Evolutionary conservation across 2,797 vertebrate species (phyloP).

Genomic region (Chaenodraco wilsoni): DNA sequence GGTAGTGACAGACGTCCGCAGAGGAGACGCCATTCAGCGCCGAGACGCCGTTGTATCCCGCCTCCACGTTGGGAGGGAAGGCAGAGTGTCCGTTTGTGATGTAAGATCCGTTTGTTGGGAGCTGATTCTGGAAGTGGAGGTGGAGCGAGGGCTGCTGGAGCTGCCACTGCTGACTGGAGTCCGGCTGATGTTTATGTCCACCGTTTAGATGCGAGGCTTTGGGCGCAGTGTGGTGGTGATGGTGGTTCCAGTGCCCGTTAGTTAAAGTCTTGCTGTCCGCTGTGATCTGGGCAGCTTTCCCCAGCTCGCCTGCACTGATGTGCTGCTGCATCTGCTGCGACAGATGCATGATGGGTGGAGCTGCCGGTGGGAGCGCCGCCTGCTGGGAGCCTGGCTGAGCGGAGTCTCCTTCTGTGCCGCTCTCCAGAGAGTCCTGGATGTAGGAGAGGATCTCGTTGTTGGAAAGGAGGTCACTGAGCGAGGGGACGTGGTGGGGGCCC

Average conservation of each 20-base stretch:
- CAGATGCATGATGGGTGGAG: slow-evolving; percentile 60
- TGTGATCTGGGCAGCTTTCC: slow-evolving; percentile 18
- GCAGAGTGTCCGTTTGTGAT: slow-evolving; percentile 43
- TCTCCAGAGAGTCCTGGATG: slow-evolving; percentile 72
- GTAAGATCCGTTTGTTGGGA: slow-evolving; percentile 27
- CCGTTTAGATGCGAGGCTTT: slow-evolving; percentile 14
- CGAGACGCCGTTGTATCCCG: slow-evolving; percentile 34
- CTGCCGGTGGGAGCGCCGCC: background rate
- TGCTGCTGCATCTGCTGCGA: slow-evolving; percentile 77
- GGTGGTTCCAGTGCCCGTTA: slow-evolving; percentile 57
- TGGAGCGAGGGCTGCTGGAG: slow-evolving; percentile 20
- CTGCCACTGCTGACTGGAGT: slow-evolving; percentile 51
- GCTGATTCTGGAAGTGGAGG: slow-evolving; percentile 45
- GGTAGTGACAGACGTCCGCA: slow-evolving; percentile 43
- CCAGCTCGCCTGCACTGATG: slow-evolving; percentile 13
- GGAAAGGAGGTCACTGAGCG: slow-evolving; percentile 74
- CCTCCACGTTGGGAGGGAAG: slow-evolving; percentile 18
- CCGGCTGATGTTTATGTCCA: slow-evolving; percentile 35
- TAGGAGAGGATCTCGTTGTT: slow-evolving; percentile 83
- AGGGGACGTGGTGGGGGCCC: slow-evolving; percentile 65
- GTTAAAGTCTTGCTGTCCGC: slow-evolving; percentile 11
- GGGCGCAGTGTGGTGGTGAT: slow-evolving; percentile 26
- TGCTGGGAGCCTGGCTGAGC: background rate
- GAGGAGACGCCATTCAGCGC: slow-evolving; percentile 24
- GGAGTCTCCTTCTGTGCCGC: accelerated